Evolutionary conservation across 2,888 invertebrate genomes (phyloP).

Genomic region (Gisinianus flammeolus): DNA sequence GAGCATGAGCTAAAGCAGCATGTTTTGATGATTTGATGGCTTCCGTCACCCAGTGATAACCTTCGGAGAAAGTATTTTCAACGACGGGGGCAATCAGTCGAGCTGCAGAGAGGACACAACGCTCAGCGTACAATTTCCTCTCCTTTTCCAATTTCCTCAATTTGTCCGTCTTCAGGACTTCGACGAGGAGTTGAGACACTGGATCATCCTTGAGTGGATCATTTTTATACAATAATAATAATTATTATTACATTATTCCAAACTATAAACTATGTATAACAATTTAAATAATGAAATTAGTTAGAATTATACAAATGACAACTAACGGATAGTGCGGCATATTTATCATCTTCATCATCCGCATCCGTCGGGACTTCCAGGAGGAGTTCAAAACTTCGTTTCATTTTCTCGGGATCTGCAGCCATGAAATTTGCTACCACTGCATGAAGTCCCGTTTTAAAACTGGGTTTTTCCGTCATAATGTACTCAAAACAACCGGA

Average conservation of each 20-base stretch:
- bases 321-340: slow-evolving; percentile 64
- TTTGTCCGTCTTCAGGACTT: slow-evolving; percentile 78
- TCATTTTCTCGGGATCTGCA: slow-evolving; percentile 91
- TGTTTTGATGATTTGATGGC: slow-evolving; percentile 89
- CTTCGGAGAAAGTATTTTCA: slow-evolving; percentile 66
- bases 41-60: slow-evolving; percentile 88
- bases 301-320: neutral
- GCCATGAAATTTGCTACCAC: slow-evolving; percentile 87
- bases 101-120: slow-evolving; percentile 81
- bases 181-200: slow-evolving; percentile 69
- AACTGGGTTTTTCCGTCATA: slow-evolving; percentile 93
- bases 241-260: no score
- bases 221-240: neutral
- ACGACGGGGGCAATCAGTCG: slow-evolving; percentile 87
- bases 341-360: slow-evolving; percentile 79
- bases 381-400: slow-evolving; percentile 86
- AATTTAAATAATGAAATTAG: neutral
- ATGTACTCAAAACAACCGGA: slow-evolving; percentile 97
- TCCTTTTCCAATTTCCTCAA: slow-evolving; percentile 75
- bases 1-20: slow-evolving; percentile 79
- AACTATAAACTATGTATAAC: no score
- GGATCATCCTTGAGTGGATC: slow-evolving; percentile 67
- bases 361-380: slow-evolving; percentile 82
- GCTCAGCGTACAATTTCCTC: slow-evolving; percentile 76
- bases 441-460: slow-evolving; percentile 86